Base-by-base conservation (phyloP, 2,888 invertebrate genomes). In the Torymus aiolomorphi region DNA sequence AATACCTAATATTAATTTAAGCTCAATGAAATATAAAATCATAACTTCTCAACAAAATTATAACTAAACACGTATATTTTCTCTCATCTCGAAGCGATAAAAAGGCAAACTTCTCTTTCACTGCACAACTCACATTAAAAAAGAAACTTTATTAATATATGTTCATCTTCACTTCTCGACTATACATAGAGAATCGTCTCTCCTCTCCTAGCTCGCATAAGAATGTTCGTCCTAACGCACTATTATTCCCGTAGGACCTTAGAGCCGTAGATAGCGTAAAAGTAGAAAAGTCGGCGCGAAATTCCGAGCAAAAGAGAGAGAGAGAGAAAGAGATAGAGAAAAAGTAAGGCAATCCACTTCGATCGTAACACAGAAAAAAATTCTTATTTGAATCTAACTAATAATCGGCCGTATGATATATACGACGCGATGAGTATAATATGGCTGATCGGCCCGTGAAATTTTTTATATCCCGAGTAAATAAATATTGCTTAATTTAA, bases 211-310 rank as follows among this genome's bases (percentile, higher is more conserved):
- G 69, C 57, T 76, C 52, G 61, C 52, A 59, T 52, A 71, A 66
- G 24, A 71, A 76, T 76, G 65, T 62, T 42, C 51, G 31, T 61
- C 62, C 66, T 72, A 80, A 76, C 24, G 61, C 65, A 72, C 54
- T 76, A 66, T 71, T 79, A 69, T 79, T 80, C 72, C 54, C 71
- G 59, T 80, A 76, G 76, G 75, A 76, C 42, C 49, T 76, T 80
- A 80, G 66, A 71, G 66, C 59, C 54, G 76, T 80, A 71, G 70
- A 66, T 54, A 56, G 52, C 63, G 61, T 66, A 80, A 76, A 75
- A 73, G 31, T 76, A 80, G 80, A 80, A 42, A 72, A 70, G 70
- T 62, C 67, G 56, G 16, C 72, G 62, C 70, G 70, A 70, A 59
- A 76, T 13, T 42, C 71, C 51, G 61, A 76, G 49, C 62, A 66